Evolutionary conservation across 2,113 vertebrate species (phyloP), one percentile per base, ranked within the genome.

Genomic region (Lipophrys pholis): DNA sequence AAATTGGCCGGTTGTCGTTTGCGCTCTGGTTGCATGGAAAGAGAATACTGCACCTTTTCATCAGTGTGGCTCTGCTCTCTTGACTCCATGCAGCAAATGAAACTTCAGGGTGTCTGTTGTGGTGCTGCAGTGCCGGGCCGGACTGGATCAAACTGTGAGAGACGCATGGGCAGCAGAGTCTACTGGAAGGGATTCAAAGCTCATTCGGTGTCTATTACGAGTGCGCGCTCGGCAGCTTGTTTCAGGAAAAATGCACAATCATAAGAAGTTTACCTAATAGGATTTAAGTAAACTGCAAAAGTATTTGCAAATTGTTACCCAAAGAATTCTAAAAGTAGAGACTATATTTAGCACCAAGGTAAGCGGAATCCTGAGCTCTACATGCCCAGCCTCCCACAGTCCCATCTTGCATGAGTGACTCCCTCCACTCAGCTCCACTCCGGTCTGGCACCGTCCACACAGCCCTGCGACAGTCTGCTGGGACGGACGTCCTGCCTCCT

Each of bases 1-100:
- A 16, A 45, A 42, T 76, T 71, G 71, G 76, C 48, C 9, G 39
- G 35, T 57, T 82, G 67, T 68, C 77, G 83, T 81, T 80, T 80
- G 74, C 66, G 79, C 60, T 84, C 38, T 74, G 80, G 58, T 59
- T 81, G 70, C 69, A 70, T 80, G 76, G 80, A 91, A 89, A 76
- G 57, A 90, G 88, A 90, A 89, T 91, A 90, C 76, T 94, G 93
- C 92, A 93, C 65, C 91, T 93, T 91, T 84, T 77, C 35, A 77
- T 65, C 70, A 87, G 79, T 73, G 75, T 73, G 80, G 77, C 81
- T 85, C 75, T 82, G 70, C 83, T 88, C 69, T 85, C 70, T 65
- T 81, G 84, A 78, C 80, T 78, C 83, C 79, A 74, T 90, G 88
- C 86, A 81, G 50, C 69, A 67, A 86, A 46, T 80, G 60, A 83